A percentile compares a stretch with the other conserved stretches of the same genome.
Evolutionary conservation across 2,888 invertebrate species (phyloP).

Genomic region (Caenorhabditis becei): DNA sequence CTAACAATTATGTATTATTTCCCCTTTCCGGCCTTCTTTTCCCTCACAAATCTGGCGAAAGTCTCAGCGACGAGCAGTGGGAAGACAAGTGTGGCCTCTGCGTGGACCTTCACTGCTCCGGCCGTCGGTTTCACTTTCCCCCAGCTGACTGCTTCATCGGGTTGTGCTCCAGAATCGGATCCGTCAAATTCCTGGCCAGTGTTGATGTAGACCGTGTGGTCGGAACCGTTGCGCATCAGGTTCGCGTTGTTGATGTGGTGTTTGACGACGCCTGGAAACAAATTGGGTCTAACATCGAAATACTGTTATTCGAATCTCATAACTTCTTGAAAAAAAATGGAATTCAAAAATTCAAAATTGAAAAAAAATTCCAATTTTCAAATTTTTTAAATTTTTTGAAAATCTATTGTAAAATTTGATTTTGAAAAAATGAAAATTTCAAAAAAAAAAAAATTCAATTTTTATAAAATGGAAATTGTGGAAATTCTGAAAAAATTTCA

Average conservation of each 20-base stretch:
- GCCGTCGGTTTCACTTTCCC: constrained; percentile 86
- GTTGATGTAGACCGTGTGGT: constrained; percentile 95
- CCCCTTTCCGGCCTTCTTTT: neutral
- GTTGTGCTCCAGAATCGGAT: constrained; percentile 94
- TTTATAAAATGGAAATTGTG: neutral
- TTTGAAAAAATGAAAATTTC: neutral
- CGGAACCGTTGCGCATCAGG: constrained; percentile 98
- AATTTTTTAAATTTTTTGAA: neutral
- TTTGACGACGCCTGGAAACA: constrained; percentile 87
- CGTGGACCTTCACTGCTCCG: constrained; percentile 69
- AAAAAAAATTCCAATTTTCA: neutral
- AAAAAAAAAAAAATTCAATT: neutral
- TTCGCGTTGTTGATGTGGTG: constrained; percentile 99
- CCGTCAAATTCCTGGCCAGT: constrained; percentile 93
- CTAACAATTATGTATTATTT: too few species aligned
- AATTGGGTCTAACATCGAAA: too few species aligned
- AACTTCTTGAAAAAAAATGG: neutral
- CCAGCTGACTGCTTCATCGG: constrained; percentile 99
- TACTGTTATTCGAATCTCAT: neutral
- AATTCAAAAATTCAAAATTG: neutral
- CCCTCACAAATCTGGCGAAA: constrained; percentile 86
- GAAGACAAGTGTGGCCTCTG: constrained; percentile 93
- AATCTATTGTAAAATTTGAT: neutral
- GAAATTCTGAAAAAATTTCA: neutral
- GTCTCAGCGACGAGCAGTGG: constrained; percentile 96